phyloP scores from a whole-genome alignment of 2,888 invertebrate genomes.

The Idaea aversata region DNA sequence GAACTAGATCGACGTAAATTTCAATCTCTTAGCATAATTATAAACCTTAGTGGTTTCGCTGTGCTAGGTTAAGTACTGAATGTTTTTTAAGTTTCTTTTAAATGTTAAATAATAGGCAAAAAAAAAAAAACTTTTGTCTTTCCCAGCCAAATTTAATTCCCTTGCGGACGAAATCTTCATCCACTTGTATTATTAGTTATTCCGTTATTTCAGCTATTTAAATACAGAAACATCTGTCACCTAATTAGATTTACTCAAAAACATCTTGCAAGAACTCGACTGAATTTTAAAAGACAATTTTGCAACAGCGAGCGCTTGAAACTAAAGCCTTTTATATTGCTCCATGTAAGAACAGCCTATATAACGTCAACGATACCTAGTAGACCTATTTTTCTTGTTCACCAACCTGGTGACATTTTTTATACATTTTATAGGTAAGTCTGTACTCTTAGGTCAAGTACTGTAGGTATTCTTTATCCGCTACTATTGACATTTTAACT shows the following conservation, averaged over 20 bases:
- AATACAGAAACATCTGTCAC: too few species aligned
- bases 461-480: slow-evolving; percentile 7
- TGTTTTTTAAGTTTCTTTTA: too few species aligned
- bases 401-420: slow-evolving; percentile 15
- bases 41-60: too few species aligned
- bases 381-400: slow-evolving; percentile 11
- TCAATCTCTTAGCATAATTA: too few species aligned
- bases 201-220: too few species aligned
- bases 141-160: too few species aligned
- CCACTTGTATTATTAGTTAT: too few species aligned
- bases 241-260: background rate
- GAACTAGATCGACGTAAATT: too few species aligned
- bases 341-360: background rate
- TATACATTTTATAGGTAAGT: background rate
- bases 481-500: slow-evolving; percentile 60
- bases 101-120: too few species aligned
- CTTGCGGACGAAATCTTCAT: too few species aligned
- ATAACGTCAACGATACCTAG: background rate
- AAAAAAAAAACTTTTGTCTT: too few species aligned
- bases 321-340: background rate
- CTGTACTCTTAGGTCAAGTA: slow-evolving; percentile 1
- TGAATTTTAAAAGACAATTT: background rate
- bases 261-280: background rate
- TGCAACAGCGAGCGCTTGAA: background rate
- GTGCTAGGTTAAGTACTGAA: too few species aligned